Evolutionary conservation across 2,113 vertebrate species (phyloP), one percentile per base, ranked within the genome.

Genomic region (Pluvianellus socialis): DNA sequence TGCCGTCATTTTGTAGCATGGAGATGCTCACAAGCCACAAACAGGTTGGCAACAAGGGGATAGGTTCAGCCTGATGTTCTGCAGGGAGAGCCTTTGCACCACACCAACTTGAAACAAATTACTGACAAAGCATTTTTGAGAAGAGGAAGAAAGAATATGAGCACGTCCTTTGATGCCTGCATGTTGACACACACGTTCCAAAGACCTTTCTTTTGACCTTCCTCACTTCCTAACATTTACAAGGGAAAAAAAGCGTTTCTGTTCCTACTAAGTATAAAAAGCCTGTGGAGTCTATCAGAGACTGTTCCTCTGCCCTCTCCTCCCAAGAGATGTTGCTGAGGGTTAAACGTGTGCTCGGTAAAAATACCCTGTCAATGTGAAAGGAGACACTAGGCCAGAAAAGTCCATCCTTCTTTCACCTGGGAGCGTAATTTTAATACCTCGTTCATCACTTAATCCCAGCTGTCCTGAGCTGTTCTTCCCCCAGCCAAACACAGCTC

Each of bases 401-500:
- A 21, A 49, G 6, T 6, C 28, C 30, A 44, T 14, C 63, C 45
- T 38, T 63, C 47, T 59, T 70, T 79, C 33, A 52, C 20, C 44
- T 35, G 35, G 32, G 16, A 61, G 11, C 6, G 30, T 20, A 21
- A 82, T n/a, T 82, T 62, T 32, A 75, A 66, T 97, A 98, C 97
- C 97, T 97, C 59, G 71, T 94, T 97, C 98, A 77, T 99, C 99
- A 97, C 99, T 99, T 53, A 99, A 97, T 61, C 99, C 99, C 88
- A 99, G 98, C 79, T 99, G 99, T 70, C 99, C 99, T 11, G 98
- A 98, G 93, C 98, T 97, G 98, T 99, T 99, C 92, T 98, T 99
- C 50, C 99, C 99, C 99, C 99, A 99, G 30, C 98, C 99, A 86
- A 99, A 99, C 35, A 99, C 98, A 19, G 99, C 99, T 93, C 99